Evolutionary conservation across 2,888 invertebrate genomes (phyloP).

Genomic region (Ferdinandea cuprea): DNA sequence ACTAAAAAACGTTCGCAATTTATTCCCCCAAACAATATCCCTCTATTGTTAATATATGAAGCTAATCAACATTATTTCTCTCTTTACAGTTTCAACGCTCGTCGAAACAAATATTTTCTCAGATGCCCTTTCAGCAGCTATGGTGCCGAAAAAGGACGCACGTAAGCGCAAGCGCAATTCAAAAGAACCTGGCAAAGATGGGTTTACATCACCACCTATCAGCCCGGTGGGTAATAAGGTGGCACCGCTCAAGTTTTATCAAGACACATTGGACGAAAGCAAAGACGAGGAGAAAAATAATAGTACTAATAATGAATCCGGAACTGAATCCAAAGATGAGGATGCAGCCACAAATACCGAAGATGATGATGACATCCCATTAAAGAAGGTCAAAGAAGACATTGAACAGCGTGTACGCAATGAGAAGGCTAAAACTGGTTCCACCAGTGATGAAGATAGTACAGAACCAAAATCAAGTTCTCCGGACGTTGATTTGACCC

Average conservation of each 20-base stretch:
- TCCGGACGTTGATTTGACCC: slow-evolving; percentile 34
- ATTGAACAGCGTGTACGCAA: slow-evolving; percentile 81
- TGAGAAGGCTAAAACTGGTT: slow-evolving; percentile 76
- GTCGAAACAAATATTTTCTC: slow-evolving; percentile 97
- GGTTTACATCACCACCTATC: slow-evolving; percentile 84
- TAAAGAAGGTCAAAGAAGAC: slow-evolving; percentile 82
- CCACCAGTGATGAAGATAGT: neutral
- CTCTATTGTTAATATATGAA: slow-evolving; percentile 39
- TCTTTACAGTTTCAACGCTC: slow-evolving; percentile 88
- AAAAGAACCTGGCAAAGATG: slow-evolving; percentile 85
- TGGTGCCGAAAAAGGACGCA: slow-evolving; percentile 88
- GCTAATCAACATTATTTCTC: slow-evolving; percentile 1
- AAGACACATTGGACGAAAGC: slow-evolving; percentile 91
- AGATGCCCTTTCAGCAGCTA: slow-evolving; percentile 93
- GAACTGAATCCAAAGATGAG: slow-evolving; percentile 80
- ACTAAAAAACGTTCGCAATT: neutral
- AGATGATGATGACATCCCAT: slow-evolving; percentile 82
- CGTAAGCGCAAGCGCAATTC: slow-evolving; percentile 91
- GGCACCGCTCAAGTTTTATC: slow-evolving; percentile 92
- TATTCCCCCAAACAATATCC: slow-evolving; percentile 4
- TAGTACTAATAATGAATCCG: slow-evolving; percentile 23
- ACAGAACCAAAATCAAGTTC: slow-evolving; percentile 4
- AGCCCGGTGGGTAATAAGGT: slow-evolving; percentile 83
- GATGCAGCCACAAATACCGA: slow-evolving; percentile 83
- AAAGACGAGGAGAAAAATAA: slow-evolving; percentile 79